Evolutionary conservation across 2,113 vertebrate species (phyloP).

Genomic region (Euleptes europaea): DNA sequence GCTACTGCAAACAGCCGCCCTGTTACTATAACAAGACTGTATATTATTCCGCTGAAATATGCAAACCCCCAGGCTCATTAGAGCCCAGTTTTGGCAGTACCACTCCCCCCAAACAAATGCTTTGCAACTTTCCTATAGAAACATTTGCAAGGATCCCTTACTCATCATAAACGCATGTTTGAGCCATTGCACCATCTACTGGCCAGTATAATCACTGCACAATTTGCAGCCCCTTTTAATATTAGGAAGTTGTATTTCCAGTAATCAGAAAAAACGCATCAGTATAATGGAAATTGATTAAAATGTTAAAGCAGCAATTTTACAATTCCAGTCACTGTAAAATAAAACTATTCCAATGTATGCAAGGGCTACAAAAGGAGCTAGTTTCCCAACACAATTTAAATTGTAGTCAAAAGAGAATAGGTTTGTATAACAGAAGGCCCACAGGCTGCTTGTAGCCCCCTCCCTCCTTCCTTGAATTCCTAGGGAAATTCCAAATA

Average conservation of each 20-base stretch:
- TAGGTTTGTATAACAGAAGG: not conserved
- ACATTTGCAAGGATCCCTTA: not conserved
- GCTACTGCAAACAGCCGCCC: not conserved
- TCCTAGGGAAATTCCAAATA: not conserved
- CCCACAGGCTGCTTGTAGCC: not conserved
- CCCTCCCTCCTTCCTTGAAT: too few relatives aligned
- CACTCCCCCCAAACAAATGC: not conserved
- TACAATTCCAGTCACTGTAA: not conserved
- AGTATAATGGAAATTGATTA: accelerated
- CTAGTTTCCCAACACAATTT: not conserved
- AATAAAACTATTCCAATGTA: not conserved
- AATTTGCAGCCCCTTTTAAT: not conserved
- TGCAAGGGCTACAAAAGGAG: not conserved
- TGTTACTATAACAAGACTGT: not conserved
- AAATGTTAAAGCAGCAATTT: accelerated
- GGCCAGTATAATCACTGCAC: not conserved
- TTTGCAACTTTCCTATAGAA: not conserved
- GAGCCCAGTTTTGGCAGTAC: not conserved
- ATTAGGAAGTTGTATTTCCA: not conserved
- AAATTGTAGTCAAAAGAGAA: not conserved
- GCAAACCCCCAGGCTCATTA: not conserved
- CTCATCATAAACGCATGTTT: not conserved
- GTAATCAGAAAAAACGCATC: not conserved
- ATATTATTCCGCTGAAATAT: not conserved
- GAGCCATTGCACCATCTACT: constrained; percentile 32